phyloP scores from a whole-genome alignment of 1,140 invertebrate genomes.

The Medauroidea extradentata region DNA sequence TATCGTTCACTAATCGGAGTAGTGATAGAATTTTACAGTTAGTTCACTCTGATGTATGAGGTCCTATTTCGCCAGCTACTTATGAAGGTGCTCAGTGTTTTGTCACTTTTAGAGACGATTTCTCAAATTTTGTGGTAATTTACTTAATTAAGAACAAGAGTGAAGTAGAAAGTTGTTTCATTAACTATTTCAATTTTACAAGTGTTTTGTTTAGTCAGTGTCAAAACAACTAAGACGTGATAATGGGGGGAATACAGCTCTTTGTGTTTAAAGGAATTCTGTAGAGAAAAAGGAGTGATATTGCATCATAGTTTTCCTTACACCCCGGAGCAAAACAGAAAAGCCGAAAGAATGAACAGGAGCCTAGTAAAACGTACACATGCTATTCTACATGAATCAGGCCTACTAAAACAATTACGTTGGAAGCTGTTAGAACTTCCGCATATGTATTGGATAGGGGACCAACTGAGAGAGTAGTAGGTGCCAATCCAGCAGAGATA shows the following conservation, averaged over 20 bases:
- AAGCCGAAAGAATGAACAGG: not conserved
- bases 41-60: constrained; percentile 38
- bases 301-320: constrained; percentile 4
- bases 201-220: constrained; percentile 1
- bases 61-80: constrained; percentile 31
- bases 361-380: not conserved
- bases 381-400: not conserved
- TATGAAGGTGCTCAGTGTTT: constrained; percentile 35
- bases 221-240: constrained; percentile 17
- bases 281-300: constrained; percentile 16
- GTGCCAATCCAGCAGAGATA: not conserved
- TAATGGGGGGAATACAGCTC: constrained; percentile 24
- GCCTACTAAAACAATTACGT: not conserved
- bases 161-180: constrained; percentile 29
- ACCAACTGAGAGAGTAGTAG: not conserved
- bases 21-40: constrained; percentile 25
- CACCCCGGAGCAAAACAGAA: not conserved
- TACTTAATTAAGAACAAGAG: constrained; percentile 35
- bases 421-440: not conserved
- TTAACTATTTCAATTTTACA: constrained; percentile 21
- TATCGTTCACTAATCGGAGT: constrained; percentile 25
- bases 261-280: not conserved
- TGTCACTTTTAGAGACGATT: constrained; percentile 41
- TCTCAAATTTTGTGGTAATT: constrained; percentile 32
- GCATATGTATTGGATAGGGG: not conserved